These are phyloP conservation scores for Julus scandinavius DNA, from an alignment of 2,888 invertebrate species.

Conservation along the genomic window DNA sequence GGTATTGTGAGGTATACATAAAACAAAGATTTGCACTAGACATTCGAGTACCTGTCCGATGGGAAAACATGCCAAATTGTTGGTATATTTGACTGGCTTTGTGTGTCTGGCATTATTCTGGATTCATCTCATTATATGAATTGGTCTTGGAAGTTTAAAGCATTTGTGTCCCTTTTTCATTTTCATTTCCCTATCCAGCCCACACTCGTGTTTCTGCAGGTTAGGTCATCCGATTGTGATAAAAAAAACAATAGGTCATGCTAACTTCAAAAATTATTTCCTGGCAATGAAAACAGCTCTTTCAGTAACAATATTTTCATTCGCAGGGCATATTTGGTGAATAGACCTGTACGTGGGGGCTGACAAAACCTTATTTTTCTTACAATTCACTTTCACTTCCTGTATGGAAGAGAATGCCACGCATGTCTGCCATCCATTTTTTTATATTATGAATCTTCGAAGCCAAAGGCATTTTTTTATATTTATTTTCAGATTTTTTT, in stretches of 20 bases:
- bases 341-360: constrained; percentile 10
- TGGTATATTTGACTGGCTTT: too few species aligned
- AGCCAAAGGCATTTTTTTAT: constrained; percentile 4
- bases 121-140: too few species aligned
- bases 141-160: too few species aligned
- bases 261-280: neutral
- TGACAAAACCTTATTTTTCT: constrained; percentile 29
- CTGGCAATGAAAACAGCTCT: neutral
- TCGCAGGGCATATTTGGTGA: neutral
- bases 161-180: neutral
- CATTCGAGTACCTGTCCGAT: too few species aligned
- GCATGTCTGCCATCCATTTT: neutral
- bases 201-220: neutral
- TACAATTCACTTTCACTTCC: constrained; percentile 40
- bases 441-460: constrained; percentile 12
- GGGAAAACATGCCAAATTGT: too few species aligned
- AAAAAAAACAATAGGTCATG: constrained; percentile 26
- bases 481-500: constrained; percentile 22
- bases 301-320: constrained; percentile 39
- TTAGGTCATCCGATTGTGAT: constrained; percentile 34
- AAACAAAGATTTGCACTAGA: too few species aligned
- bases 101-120: too few species aligned
- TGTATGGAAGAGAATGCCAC: neutral
- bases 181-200: neutral
- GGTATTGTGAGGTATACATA: too few species aligned